phyloP scores from a whole-genome alignment of 2,797 vertebrate genomes.

The Gadopsis marmoratus region DNA sequence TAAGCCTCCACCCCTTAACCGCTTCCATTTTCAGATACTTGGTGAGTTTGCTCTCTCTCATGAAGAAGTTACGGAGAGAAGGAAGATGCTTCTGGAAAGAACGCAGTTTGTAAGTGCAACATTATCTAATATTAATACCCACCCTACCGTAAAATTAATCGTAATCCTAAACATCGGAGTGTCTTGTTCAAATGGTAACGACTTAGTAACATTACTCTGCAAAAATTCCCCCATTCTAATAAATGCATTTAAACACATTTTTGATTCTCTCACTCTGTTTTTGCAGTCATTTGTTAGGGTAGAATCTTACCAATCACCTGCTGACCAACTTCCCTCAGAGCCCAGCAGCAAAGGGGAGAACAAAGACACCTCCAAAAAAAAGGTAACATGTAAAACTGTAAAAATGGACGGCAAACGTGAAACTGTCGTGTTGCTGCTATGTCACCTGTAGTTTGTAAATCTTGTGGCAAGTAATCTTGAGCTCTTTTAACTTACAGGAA shows the following conservation, averaged over 20 bases:
- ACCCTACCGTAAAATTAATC: not conserved
- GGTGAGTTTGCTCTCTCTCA: conserved; percentile 87
- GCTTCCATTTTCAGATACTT: conserved; percentile 81
- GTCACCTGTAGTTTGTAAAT: not conserved
- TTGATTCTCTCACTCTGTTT: not conserved
- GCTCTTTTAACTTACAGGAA: conserved; percentile 64
- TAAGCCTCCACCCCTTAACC: conserved; percentile 5
- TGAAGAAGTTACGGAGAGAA: conserved; percentile 87
- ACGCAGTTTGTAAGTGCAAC: conserved; percentile 60
- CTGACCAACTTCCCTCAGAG: conserved; percentile 49
- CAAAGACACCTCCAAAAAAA: conserved; percentile 80
- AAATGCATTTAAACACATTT: not conserved
- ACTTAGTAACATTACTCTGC: not conserved
- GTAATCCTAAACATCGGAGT: not conserved
- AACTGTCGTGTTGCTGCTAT: not conserved
- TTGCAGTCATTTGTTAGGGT: conserved; percentile 57
- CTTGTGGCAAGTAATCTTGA: not conserved
- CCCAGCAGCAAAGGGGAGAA: conserved; percentile 75
- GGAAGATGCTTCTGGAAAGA: conserved; percentile 82
- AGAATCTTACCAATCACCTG: conserved; percentile 35
- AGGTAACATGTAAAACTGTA: conserved; percentile 67
- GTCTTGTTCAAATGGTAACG: not conserved
- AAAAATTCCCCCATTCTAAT: not conserved
- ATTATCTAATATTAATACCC: not conserved
- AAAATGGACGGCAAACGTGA: not conserved